phyloP scores from a whole-genome alignment of 1,140 invertebrate species.

The Drosophila pandora region DNA sequence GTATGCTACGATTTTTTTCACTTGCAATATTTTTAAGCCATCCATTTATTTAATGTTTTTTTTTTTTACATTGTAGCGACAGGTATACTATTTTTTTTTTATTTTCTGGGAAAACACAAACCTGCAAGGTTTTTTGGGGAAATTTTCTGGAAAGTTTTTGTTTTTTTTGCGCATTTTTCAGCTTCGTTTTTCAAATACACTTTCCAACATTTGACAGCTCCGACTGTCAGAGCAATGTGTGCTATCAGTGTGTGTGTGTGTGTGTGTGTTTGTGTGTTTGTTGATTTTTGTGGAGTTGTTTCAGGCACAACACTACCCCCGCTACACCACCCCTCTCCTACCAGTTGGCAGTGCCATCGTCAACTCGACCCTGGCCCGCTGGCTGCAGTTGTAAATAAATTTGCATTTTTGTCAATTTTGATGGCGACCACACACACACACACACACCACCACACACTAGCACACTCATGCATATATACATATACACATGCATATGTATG shows the following conservation, averaged over 20 bases:
- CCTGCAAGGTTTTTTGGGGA: background rate
- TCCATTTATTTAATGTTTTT: constrained; percentile 5
- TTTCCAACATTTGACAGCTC: constrained; percentile 78
- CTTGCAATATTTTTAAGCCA: background rate
- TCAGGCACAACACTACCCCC: constrained; percentile 12
- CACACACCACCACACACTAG: constrained; percentile 20
- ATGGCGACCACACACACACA: constrained; percentile 45
- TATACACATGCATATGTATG: background rate
- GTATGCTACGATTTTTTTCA: background rate
- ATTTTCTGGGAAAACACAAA: background rate
- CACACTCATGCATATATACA: constrained; percentile 7
- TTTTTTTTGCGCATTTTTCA: constrained; percentile 71
- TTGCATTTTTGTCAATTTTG: constrained; percentile 81
- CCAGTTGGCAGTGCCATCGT: constrained; percentile 26
- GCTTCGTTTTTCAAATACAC: constrained; percentile 76
- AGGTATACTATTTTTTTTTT: background rate
- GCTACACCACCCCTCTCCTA: constrained; percentile 9
- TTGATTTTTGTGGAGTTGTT: constrained; percentile 69
- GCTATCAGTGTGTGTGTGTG: constrained; percentile 6
- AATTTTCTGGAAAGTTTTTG: constrained; percentile 33
- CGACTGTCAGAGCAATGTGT: constrained; percentile 61
- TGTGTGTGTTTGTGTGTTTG: constrained; percentile 33
- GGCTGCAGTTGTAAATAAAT: constrained; percentile 75
- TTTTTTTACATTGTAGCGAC: constrained; percentile 3
- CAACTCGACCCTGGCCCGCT: constrained; percentile 53